Evolutionary conservation across 2,797 vertebrate species (phyloP).

Genomic region (Sebastes umbrosus): DNA sequence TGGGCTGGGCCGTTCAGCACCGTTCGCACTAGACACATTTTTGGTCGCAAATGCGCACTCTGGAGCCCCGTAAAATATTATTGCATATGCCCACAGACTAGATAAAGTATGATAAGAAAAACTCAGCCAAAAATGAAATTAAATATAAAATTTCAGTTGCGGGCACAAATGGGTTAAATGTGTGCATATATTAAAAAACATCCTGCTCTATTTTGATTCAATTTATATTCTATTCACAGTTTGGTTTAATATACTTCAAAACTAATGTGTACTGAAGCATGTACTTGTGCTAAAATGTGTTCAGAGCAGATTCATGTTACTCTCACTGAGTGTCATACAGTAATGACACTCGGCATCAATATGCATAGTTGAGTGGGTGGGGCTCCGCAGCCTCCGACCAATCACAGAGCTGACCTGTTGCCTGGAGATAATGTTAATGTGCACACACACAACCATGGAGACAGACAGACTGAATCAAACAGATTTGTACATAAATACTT

Average conservation of each 20-base stretch:
- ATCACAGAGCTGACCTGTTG: conserved; percentile 40
- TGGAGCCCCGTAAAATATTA: too few species aligned
- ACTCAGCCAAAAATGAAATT: too few species aligned
- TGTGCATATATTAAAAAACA: background rate
- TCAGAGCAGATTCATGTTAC: conserved; percentile 11
- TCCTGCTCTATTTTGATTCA: background rate
- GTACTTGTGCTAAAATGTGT: conserved; percentile 1
- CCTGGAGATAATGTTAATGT: conserved; percentile 41
- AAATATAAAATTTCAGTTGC: too few species aligned
- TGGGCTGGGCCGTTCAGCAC: too few species aligned
- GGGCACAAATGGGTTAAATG: too few species aligned
- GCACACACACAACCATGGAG: background rate
- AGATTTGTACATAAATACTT: conserved; percentile 23
- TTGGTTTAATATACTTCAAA: background rate
- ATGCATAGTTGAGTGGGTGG: conserved; percentile 18
- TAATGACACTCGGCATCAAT: background rate
- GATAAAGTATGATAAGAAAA: too few species aligned
- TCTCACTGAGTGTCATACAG: conserved; percentile 7
- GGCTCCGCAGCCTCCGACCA: conserved; percentile 22
- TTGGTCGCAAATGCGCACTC: too few species aligned
- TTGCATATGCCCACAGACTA: too few species aligned
- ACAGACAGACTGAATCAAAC: conserved; percentile 21
- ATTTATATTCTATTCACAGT: background rate
- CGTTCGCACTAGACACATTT: too few species aligned
- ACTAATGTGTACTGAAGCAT: background rate